A percentile compares a stretch with the other conserved stretches of the same genome.
Evolutionary conservation across 2,113 vertebrate genomes (phyloP).

Genomic region (Ibidorhyncha struthersii): DNA sequence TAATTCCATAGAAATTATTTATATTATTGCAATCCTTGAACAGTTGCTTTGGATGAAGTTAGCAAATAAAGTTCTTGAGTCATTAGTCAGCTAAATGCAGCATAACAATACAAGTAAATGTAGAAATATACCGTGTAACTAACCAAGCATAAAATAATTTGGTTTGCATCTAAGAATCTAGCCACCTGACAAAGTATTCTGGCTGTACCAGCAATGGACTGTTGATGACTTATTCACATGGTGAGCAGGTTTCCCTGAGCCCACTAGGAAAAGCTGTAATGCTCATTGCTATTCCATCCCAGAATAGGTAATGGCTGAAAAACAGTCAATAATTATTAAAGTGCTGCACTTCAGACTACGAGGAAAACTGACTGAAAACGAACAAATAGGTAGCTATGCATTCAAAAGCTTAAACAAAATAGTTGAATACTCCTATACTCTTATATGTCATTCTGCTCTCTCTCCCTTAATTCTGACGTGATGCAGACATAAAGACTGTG

Average conservation of each 20-base stretch:
- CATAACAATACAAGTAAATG: constrained; percentile 63
- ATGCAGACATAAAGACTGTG: neutral
- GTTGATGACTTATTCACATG: constrained; percentile 56
- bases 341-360: neutral
- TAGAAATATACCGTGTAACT: constrained; percentile 64
- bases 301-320: neutral
- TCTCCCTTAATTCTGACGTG: neutral
- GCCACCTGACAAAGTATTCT: constrained; percentile 63
- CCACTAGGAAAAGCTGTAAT: neutral
- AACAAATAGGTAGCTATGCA: neutral
- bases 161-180: constrained; percentile 53
- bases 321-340: neutral
- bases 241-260: neutral
- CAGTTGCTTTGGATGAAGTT: constrained; percentile 48
- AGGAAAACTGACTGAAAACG: neutral
- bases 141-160: constrained; percentile 76
- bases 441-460: neutral
- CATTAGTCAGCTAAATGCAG: constrained; percentile 69
- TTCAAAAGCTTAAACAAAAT: neutral
- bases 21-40: constrained; percentile 16
- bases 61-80: constrained; percentile 62
- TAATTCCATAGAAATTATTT: constrained; percentile 39
- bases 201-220: constrained; percentile 7
- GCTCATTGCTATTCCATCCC: neutral
- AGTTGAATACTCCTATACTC: neutral